Conservation (phyloP, 1,140 invertebrate genomes). For the Colletes gigas region DNA sequence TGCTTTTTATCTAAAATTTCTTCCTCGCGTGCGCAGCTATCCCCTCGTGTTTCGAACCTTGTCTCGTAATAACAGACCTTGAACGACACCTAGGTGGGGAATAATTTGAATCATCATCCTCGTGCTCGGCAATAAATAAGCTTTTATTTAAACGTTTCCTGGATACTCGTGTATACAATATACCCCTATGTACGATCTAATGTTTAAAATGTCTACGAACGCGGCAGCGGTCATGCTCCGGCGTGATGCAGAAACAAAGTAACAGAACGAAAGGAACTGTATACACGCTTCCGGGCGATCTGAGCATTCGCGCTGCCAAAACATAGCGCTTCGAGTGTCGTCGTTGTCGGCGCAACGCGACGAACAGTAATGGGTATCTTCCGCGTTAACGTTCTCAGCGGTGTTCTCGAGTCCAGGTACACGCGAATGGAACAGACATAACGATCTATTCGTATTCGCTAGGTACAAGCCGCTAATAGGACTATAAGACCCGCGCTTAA, state of each 20-base stretch:
- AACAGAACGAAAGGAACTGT: not conserved
- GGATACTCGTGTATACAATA: constrained; percentile 71
- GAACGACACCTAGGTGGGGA: not conserved
- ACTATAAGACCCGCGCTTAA: no score
- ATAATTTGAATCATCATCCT: not conserved
- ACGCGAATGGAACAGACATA: not conserved
- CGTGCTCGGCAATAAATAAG: constrained; percentile 73
- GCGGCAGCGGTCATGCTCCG: constrained; percentile 55
- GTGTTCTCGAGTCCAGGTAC: constrained; percentile 33
- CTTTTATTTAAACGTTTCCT: constrained; percentile 75
- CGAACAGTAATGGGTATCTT: constrained; percentile 1
- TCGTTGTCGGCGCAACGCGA: constrained; percentile 10
- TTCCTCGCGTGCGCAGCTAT: no score
- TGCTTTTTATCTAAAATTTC: no score
- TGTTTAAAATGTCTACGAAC: constrained; percentile 57
- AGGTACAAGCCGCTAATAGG: no score
- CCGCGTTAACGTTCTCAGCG: constrained; percentile 8
- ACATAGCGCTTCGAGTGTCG: constrained; percentile 32
- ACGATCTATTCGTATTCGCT: no score
- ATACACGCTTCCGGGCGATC: constrained; percentile 4
- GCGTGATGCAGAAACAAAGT: not conserved
- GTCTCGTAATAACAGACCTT: not conserved
- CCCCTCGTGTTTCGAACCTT: no score
- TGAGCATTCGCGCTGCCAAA: constrained; percentile 53
- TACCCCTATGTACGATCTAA: constrained; percentile 60